These are phyloP conservation scores for Heliangelus exortis DNA, from an alignment of 2,797 vertebrate species.

Conservation along the genomic window DNA sequence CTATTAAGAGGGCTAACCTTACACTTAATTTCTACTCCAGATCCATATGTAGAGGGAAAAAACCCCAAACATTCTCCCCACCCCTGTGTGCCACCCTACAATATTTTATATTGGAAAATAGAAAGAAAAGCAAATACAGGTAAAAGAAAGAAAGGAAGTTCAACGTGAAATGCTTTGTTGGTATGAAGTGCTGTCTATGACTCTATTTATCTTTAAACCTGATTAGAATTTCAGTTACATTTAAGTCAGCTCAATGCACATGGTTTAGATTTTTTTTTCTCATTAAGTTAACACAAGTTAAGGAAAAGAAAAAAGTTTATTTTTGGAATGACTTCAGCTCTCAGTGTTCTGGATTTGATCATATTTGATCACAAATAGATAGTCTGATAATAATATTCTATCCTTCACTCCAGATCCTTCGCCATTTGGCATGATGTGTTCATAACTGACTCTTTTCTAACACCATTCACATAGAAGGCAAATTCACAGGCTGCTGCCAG, in stretches of 20 bases:
- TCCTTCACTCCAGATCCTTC: neutral
- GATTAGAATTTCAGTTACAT: conserved; percentile 20
- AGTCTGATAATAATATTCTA: neutral
- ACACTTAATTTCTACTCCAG: neutral
- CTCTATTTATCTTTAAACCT: conserved; percentile 4
- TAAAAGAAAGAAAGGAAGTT: neutral
- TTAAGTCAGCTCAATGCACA: conserved; percentile 24
- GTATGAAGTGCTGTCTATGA: neutral
- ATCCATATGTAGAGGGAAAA: neutral
- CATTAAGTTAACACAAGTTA: neutral
- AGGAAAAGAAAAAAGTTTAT: neutral
- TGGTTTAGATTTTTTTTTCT: neutral
- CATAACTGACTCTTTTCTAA: neutral
- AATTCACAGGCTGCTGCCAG: neutral
- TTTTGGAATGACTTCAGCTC: neutral
- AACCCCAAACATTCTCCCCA: neutral
- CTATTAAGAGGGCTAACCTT: neutral
- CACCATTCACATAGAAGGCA: neutral
- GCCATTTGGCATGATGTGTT: no score
- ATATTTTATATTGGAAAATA: neutral
- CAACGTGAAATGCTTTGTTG: neutral
- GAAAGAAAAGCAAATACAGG: neutral
- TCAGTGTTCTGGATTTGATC: neutral
- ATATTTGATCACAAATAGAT: neutral
- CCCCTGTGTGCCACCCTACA: neutral